Evolutionary conservation across 2,113 vertebrate species (phyloP), one percentile per base, ranked within the genome.

Genomic region (Falco punctatus): DNA sequence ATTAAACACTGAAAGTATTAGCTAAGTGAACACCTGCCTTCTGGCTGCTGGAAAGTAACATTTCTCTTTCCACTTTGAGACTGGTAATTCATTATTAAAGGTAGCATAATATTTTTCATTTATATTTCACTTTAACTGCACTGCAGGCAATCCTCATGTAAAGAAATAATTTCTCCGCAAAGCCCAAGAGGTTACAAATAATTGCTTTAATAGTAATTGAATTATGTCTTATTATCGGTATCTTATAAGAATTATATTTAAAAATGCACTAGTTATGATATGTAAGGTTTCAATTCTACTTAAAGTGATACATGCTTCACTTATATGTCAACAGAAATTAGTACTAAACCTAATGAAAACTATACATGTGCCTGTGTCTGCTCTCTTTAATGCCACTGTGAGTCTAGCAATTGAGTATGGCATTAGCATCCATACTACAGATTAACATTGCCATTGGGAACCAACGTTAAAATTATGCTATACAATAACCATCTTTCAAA

Each of bases 141-240:
- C 81, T 91, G 57, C 69, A 93, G 73, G 81, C 55, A 81, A 38
- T 73, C 17, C 35, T 85, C 51, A 64, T 55, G 32, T 51, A 48
- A 58, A 70, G 42, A 96, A 93, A 90, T 88, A 82, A 90, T 81
- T 93, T 91, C 28, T 94, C 59, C 85, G 87, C 46, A 90, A 75
- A 97, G 52, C 27, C 70, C 58, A 92, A 85, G 44, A 48, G 67
- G 40, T 89, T 96, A 26, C 66, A 94, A 96, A 96, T 96, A 96
- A 97, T 96, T 75, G 57, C 57, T 92, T 83, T 77, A 89, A 81
- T 83, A 85, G 55, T 94, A 97, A 97, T 79, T 96, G 64, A 86
- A 96, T 86, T 92, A 94, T 81, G 46, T 46, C 38, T 82, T 88
- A 77, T 73, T 93, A 94, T 78, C 33, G 71, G 57, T 58, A 78